Base-by-base conservation (phyloP, 2,888 invertebrate species). In the Cantharis nigra region DNA sequence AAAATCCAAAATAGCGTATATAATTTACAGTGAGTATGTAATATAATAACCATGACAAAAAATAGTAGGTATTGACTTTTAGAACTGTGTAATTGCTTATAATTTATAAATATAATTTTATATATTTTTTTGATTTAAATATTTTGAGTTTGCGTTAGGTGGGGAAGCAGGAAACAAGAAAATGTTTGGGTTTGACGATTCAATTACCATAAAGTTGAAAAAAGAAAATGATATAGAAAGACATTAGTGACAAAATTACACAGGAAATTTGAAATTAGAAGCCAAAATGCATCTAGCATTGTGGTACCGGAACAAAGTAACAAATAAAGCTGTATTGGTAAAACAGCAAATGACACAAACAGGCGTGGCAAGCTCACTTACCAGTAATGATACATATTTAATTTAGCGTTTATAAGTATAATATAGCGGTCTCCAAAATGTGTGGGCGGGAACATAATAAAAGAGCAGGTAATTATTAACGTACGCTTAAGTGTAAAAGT, bases 371-470 rank as follows among this genome's bases (percentile, higher is more conserved):
- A 77, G 80, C 80, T 83, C 83, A 83, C 83, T 84, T 83, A 84
- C 83, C 81, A 83, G 82, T 85, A 85, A 85, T 85, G 83, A 85
- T 83, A 85, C 84, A 83, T 84, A 84, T 85, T 85, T 85, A 85
- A 85, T 85, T 84, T 83, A 80, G 80, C 83, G 82, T 83, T 85
- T 85, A 83, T 81, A 85, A 83, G 83, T 80, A 83, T 80, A 79
- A 80, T 80, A 79, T 76, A 79, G 78, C 74, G 75, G 75, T 73
- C 76, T 78, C 76, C 79, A 81, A 83, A 83, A 83, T 81, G 77
- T 81, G 82, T 82, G 81, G 81, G 82, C 82, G 82, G 79, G 80
- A 72, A 80, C 77, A 81, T 80, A 81, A 81, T 81, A 82, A 83
- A 84, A 83, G 81, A 83, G 79, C 78, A 80, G 76, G 79, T 82